phyloP scores from a whole-genome alignment of 2,113 vertebrate genomes.

The Conger conger region DNA sequence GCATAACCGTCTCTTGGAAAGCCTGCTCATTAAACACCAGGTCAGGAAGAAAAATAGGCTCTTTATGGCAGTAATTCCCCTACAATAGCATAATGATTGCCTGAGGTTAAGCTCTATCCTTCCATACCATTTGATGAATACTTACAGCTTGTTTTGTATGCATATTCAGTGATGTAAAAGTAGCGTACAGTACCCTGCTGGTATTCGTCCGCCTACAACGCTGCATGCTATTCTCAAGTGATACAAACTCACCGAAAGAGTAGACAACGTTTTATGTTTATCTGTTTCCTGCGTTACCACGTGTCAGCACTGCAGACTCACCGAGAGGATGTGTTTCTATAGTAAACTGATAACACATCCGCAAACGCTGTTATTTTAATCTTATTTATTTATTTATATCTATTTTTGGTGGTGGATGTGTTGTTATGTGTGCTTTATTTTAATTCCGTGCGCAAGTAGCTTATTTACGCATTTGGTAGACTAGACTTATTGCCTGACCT shows the following conservation, averaged over 20 bases:
- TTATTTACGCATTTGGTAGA: too few relatives aligned
- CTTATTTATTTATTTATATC: background rate
- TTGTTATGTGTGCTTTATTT: background rate
- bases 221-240: background rate
- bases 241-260: background rate
- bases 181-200: background rate
- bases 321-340: slow-evolving; percentile 33
- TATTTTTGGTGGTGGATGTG: background rate
- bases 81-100: slow-evolving; percentile 55
- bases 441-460: too few relatives aligned
- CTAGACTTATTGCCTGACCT: too few relatives aligned
- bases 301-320: slow-evolving; percentile 16
- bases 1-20: slow-evolving; percentile 33
- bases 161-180: background rate
- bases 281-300: background rate
- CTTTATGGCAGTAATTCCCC: slow-evolving; percentile 63
- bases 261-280: background rate
- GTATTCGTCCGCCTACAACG: background rate
- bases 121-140: slow-evolving; percentile 75
- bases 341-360: slow-evolving; percentile 24
- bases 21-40: slow-evolving; percentile 54
- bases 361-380: background rate
- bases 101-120: slow-evolving; percentile 65
- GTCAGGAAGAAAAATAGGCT: slow-evolving; percentile 63
- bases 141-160: slow-evolving; percentile 63